A percentile compares a stretch with the other conserved stretches of the same genome.
phyloP scores from a whole-genome alignment of 1,140 invertebrate species.

The Homarus americanus region DNA sequence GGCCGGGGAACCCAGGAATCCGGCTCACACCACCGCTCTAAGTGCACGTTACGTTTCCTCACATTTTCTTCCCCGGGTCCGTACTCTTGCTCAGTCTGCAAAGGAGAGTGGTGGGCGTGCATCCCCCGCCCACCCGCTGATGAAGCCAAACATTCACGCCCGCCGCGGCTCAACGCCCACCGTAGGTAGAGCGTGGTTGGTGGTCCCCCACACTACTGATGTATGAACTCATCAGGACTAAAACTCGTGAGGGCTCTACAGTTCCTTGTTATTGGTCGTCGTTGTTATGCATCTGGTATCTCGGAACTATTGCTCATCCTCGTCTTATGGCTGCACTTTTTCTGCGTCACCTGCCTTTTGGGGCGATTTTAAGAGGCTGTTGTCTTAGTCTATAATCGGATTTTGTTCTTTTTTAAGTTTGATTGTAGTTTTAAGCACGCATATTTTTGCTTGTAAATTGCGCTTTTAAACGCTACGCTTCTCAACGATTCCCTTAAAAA shows the following conservation, averaged over 20 bases:
- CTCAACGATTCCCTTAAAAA: too few species aligned
- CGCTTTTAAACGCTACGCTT: too few species aligned
- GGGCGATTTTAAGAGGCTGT: too few species aligned
- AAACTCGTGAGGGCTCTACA: slow-evolving; percentile 39
- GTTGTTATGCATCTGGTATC: slow-evolving; percentile 62
- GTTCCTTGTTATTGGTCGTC: slow-evolving; percentile 48
- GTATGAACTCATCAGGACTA: slow-evolving; percentile 64
- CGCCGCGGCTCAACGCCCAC: neutral
- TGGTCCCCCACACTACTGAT: slow-evolving; percentile 47
- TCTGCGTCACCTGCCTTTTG: neutral
- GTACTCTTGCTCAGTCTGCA: neutral
- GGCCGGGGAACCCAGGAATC: neutral
- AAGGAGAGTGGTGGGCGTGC: slow-evolving; percentile 3
- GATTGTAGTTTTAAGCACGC: too few species aligned
- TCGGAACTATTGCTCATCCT: slow-evolving; percentile 43
- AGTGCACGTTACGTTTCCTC: neutral
- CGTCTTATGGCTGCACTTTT: slow-evolving; percentile 35
- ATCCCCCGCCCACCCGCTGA: slow-evolving; percentile 38
- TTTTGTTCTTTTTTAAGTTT: too few species aligned
- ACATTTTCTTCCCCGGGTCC: neutral
- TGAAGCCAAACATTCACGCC: slow-evolving; percentile 46
- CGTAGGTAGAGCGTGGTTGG: slow-evolving; percentile 26
- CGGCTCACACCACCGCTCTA: neutral
- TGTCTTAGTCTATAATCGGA: too few species aligned
- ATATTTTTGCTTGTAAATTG: too few species aligned